Percentiles rank a stretch among this genome's conserved stretches.
Conservation (phyloP, 2,888 invertebrate genomes). For the Quadroppia sp. region DNA sequence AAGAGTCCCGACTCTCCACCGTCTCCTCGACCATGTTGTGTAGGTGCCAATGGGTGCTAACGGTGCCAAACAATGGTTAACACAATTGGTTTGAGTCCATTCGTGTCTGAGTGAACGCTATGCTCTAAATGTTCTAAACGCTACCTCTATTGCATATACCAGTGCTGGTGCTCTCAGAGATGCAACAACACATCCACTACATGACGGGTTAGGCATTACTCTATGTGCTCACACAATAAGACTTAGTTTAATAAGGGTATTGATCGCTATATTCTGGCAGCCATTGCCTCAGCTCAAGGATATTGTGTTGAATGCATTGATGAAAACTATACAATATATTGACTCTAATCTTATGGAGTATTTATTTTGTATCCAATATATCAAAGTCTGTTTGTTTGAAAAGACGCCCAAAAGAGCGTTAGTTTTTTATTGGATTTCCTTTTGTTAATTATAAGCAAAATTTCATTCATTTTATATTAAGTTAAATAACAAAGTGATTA, state of each 20-base stretch:
- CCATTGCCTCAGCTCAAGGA: neutral
- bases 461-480: neutral
- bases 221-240: neutral
- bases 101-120: constrained; percentile 3
- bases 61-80: neutral
- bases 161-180: neutral
- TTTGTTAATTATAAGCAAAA: constrained; percentile 30
- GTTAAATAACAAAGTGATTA: constrained; percentile 17
- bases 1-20: constrained; percentile 37
- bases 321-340: too few species aligned
- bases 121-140: constrained; percentile 7
- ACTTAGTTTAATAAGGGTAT: neutral
- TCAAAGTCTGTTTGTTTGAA: neutral
- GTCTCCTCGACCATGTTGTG: constrained; percentile 1
- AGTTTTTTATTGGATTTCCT: neutral
- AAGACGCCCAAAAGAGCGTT: neutral
- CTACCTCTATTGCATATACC: neutral
- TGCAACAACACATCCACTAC: neutral
- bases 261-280: neutral
- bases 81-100: neutral
- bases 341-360: too few species aligned
- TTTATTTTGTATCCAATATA: neutral
- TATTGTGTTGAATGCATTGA: too few species aligned
- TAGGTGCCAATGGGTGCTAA: neutral
- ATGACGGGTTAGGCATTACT: neutral